A percentile compares a stretch with the other conserved stretches of the same genome.
Conservation (phyloP, 2,888 invertebrate species). For the Bruchidius siliquastri region DNA sequence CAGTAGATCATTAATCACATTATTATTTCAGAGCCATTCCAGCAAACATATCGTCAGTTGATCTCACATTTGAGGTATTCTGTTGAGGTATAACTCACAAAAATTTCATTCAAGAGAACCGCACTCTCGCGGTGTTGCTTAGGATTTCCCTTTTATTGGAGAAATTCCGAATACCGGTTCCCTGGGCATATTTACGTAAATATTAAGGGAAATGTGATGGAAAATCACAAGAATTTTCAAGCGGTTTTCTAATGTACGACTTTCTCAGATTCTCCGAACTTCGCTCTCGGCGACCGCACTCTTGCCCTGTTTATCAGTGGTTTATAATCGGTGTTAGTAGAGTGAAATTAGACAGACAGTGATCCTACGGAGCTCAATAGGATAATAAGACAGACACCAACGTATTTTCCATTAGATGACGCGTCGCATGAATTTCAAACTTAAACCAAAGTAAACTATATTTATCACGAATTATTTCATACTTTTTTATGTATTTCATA, state of each 20-base stretch:
- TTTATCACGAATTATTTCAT: too few species aligned
- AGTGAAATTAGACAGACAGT: not conserved
- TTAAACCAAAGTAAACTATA: too few species aligned
- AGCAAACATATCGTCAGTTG: too few species aligned
- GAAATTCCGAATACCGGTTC: constrained; percentile 6
- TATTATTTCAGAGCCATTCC: too few species aligned
- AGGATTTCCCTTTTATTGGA: not conserved
- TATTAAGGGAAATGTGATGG: constrained; percentile 15
- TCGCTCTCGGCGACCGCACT: not conserved
- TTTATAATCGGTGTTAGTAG: not conserved
- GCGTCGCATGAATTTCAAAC: too few species aligned
- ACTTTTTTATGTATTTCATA: too few species aligned
- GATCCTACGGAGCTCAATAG: too few species aligned
- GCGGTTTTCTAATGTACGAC: constrained; percentile 10
- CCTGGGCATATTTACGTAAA: constrained; percentile 14
- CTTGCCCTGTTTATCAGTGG: not conserved
- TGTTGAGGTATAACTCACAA: too few species aligned
- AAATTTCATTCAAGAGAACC: not conserved
- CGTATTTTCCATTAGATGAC: too few species aligned
- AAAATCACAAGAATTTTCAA: constrained; percentile 15
- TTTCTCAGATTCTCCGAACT: not conserved
- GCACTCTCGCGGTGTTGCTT: not conserved
- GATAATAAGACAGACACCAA: too few species aligned
- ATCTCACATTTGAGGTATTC: too few species aligned
- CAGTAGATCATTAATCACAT: too few species aligned